These are phyloP conservation scores for Myiotriccus ornatus DNA, from an alignment of 2,797 vertebrate genomes.

Conservation along the genomic window DNA sequence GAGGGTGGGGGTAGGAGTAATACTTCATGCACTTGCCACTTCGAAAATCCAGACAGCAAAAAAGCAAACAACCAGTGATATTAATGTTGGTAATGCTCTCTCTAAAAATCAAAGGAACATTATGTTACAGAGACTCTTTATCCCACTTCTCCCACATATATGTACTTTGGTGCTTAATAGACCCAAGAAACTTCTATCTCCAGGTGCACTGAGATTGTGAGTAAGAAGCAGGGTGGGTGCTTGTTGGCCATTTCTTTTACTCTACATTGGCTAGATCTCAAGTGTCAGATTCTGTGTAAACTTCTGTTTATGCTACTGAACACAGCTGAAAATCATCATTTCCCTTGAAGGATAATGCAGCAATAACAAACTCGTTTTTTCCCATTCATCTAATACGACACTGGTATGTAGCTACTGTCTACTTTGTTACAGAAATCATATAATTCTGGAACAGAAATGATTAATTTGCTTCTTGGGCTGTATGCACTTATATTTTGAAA, in stretches of 20 bases:
- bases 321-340: background rate
- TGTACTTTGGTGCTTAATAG: background rate
- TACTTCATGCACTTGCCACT: background rate
- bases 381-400: background rate
- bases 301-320: background rate
- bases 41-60: background rate
- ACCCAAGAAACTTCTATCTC: background rate
- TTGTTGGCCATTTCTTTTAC: background rate
- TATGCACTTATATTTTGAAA: background rate
- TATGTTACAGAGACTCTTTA: background rate
- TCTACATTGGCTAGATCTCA: background rate
- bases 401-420: background rate
- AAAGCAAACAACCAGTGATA: background rate
- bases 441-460: background rate
- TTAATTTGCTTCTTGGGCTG: background rate
- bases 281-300: background rate
- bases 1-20: background rate
- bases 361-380: background rate
- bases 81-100: background rate
- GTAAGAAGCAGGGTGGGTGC: background rate
- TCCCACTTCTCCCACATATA: background rate
- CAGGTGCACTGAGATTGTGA: background rate
- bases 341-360: background rate
- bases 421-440: background rate
- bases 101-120: background rate